Base-by-base conservation (phyloP, 2,113 vertebrate species). In the Pygoscelis antarcticus region DNA sequence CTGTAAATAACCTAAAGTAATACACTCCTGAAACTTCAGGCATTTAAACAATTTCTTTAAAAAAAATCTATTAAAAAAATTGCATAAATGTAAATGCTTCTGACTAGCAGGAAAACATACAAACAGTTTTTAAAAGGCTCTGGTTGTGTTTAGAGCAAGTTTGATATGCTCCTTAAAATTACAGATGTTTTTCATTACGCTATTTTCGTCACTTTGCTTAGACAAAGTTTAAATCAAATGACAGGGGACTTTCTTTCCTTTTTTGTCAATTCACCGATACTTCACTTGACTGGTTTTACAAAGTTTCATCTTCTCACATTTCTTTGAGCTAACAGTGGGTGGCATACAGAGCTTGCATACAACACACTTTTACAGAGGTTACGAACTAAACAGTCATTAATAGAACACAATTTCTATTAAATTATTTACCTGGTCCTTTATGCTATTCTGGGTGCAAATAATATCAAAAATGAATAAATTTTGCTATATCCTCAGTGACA, bases 11-110 rank as follows among this genome's bases (percentile, higher is more conserved):
- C 97, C 97, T 98, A 98, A 98, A 98, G 97, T 95, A 97, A 97
- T 96, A 96, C 66, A 96, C 90, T 97, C 96, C 98, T 97, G 97
- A 98, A 97, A 97, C 95, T 97, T 98, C 95, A 98, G 98, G 97
- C 87, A 93, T 97, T 98, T 96, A 97, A 96, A 97, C 97, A 98
- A 98, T 97, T 97, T 97, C 94, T 97, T 98, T 86, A 32, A 95
- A 97, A 98, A 93, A 97, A 97, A 97, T 78, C 96, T 97, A 88
- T 96, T 97, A 98, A 97, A 98, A 98, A 97, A 98, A 97, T 94
- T 97, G 97, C 97, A 98, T 98, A 98, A 98, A 95, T 98, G 97
- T 98, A 97, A 98, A 98, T 98, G 95, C 91, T 97, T 97, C 96
- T 98, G 98, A 97, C 96, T 96, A 97, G 97, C 96, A 98, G 96